Base-by-base conservation (phyloP, 2,113 vertebrate species). In the Picathartes gymnocephalus region DNA sequence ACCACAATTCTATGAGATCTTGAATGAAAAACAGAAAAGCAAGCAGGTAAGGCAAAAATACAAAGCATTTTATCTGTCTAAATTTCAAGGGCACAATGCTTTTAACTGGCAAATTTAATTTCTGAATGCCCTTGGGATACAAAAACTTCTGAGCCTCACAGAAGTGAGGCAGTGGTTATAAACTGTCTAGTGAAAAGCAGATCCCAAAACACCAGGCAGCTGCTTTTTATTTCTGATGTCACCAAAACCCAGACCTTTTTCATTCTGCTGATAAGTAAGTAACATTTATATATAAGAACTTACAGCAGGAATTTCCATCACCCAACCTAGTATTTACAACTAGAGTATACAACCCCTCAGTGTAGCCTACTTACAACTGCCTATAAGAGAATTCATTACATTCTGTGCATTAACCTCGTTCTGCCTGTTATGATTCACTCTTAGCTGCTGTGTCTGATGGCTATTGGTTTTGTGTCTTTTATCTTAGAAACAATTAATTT, bases 171-270 rank as follows among this genome's bases (percentile, higher is more conserved):
- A 83, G 35, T 81, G 60, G 17, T 88, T 93, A 66, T 77, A 90
- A 95, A 66, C 42, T 22, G 22, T 10, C 31, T 73, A 37, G 61
- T 88, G 60, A 51, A 88, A 81, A 39, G 76, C 77, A 95, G 69
- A 33, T 92, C 48, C 45, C 0, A 0, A 65, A 92, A 84, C n/a
- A 61, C 31, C 1, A 2, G 30, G 73, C 81, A 93, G 91, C 70
- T 93, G 81, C 10, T 92, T 93, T 95, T 91, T 84, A 89, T 87
- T 97, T 95, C 77, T 76, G 40, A 89, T 89, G 84, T 73, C 78
- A 93, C 81, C 57, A 82, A 86, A 88, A 68, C 3, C 0, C 65
- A 92, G 86, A 81, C 48, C 48, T 84, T 92, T 95, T 92, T 68
- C 15, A 35, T 95, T 95, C 73, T 91, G 20, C 81, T 95, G 93